These are phyloP conservation scores for Aleiodes leptofemur DNA, from an alignment of 2,888 invertebrate species.

Conservation along the genomic window DNA sequence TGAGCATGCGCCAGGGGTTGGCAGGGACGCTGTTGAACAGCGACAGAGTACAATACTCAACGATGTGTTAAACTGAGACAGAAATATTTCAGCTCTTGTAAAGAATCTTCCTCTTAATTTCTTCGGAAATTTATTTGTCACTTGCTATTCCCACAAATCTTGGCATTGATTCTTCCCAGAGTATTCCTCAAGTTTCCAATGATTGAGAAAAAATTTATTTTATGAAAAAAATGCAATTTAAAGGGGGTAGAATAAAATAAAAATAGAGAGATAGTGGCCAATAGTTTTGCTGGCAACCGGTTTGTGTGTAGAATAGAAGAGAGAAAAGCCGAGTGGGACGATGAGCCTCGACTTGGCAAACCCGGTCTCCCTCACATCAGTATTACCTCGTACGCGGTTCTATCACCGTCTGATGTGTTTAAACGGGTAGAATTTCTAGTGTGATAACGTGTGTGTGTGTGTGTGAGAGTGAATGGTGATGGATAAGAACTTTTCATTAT, in stretches of 20 bases:
- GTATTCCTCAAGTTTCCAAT: slow-evolving; percentile 1
- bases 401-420: slow-evolving; percentile 59
- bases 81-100: slow-evolving; percentile 5
- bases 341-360: slow-evolving; percentile 38
- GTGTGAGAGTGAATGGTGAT: slow-evolving; percentile 60
- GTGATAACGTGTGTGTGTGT: slow-evolving; percentile 49
- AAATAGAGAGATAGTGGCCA: background rate
- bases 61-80: slow-evolving; percentile 10
- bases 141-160: background rate
- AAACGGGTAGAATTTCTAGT: slow-evolving; percentile 25
- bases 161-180: background rate
- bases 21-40: slow-evolving; percentile 51
- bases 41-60: background rate
- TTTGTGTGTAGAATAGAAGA: slow-evolving; percentile 39
- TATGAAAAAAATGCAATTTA: too few relatives aligned
- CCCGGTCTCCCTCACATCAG: slow-evolving; percentile 43
- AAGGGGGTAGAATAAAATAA: background rate
- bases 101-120: slow-evolving; percentile 5
- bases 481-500: slow-evolving; percentile 64
- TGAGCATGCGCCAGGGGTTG: slow-evolving; percentile 57
- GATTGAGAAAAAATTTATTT: slow-evolving; percentile 25
- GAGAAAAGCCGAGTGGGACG: slow-evolving; percentile 37
- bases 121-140: background rate
- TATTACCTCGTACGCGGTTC: slow-evolving; percentile 69
- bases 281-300: background rate